phyloP scores from a whole-genome alignment of 1,140 invertebrate species.

The Polypedilum pembai region DNA sequence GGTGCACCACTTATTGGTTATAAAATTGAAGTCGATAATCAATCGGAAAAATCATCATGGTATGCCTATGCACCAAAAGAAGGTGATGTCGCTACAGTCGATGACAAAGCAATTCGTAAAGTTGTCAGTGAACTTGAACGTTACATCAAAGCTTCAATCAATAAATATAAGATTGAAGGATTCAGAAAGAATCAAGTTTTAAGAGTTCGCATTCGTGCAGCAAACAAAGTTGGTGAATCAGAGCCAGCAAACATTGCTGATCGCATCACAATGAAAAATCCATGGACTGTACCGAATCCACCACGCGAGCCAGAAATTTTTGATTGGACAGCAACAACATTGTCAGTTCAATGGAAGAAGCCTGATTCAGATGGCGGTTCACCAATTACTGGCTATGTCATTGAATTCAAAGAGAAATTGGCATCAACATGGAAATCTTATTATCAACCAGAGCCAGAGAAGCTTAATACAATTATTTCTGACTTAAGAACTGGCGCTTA shows the following conservation, averaged over 20 bases:
- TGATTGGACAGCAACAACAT: constrained; percentile 92
- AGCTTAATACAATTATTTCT: constrained; percentile 67
- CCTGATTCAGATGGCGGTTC: constrained; percentile 88
- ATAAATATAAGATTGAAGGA: constrained; percentile 77
- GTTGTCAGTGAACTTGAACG: constrained; percentile 14
- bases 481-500: constrained; percentile 89
- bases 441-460: constrained; percentile 70
- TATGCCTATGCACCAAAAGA: constrained; percentile 40
- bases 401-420: constrained; percentile 91
- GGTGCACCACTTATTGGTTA: constrained; percentile 86
- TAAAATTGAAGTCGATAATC: constrained; percentile 89
- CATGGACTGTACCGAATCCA: constrained; percentile 94
- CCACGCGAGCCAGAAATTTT: constrained; percentile 81
- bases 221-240: constrained; percentile 83
- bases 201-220: constrained; percentile 91
- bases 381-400: constrained; percentile 87
- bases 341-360: constrained; percentile 86
- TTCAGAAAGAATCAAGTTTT: constrained; percentile 80
- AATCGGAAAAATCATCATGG: constrained; percentile 80
- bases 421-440: constrained; percentile 80
- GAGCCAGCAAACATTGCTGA: constrained; percentile 82
- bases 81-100: not conserved
- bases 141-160: constrained; percentile 32
- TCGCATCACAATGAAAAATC: constrained; percentile 90
- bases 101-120: constrained; percentile 23